Evolutionary conservation across 2,797 vertebrate genomes (phyloP).

Genomic region (Gastrophryne carolinensis): DNA sequence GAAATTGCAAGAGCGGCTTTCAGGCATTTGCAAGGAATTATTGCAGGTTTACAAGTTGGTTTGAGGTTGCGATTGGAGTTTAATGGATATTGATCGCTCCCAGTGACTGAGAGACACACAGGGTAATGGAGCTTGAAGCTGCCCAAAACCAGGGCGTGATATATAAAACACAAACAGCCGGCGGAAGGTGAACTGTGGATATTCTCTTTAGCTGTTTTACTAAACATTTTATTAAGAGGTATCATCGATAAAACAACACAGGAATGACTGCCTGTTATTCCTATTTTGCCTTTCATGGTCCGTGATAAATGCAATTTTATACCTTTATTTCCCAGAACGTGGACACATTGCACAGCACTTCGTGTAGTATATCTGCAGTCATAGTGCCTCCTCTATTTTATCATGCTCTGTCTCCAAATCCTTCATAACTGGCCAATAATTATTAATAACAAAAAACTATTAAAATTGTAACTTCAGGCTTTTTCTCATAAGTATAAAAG

Average conservation of each 20-base stretch:
- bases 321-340: no score
- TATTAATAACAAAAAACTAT: no score
- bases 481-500: no score
- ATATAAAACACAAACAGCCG: constrained; percentile 19
- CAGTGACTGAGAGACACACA: constrained; percentile 38
- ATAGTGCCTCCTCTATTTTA: no score
- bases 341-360: no score
- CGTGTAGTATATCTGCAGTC: no score
- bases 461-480: no score
- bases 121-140: constrained; percentile 45
- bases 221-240: constrained; percentile 12
- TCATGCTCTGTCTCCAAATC: no score
- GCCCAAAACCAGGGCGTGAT: constrained; percentile 25
- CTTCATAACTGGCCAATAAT: no score
- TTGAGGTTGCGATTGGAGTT: constrained; percentile 36
- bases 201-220: neutral
- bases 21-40: constrained; percentile 35
- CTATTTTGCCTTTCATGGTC: neutral
- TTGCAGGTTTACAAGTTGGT: constrained; percentile 37
- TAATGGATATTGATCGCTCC: constrained; percentile 50
- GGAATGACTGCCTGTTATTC: neutral
- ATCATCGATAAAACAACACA: constrained; percentile 3
- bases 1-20: neutral
- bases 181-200: neutral
- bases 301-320: no score